phyloP scores from a whole-genome alignment of 2,113 vertebrate genomes.

The Sphaerodactylus townsendi region DNA sequence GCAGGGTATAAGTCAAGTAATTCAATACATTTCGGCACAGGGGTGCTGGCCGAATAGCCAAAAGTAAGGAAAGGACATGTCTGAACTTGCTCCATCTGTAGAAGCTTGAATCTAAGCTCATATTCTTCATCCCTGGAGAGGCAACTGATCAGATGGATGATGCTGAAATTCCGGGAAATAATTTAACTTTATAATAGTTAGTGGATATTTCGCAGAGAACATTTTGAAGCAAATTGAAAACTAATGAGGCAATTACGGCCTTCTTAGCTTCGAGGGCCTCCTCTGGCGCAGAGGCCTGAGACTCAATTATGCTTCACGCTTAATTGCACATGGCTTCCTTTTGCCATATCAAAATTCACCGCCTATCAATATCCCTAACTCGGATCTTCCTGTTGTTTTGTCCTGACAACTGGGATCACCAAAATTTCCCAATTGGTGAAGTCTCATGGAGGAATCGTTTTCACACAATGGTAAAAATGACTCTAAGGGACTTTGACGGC shows the following conservation, averaged over 20 bases:
- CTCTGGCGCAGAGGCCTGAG: background rate
- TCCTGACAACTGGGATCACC: background rate
- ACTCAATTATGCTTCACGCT: constrained; percentile 3
- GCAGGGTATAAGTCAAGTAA: too few relatives aligned
- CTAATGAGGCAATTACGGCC: constrained; percentile 5
- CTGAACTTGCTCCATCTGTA: too few relatives aligned
- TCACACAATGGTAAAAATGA: background rate
- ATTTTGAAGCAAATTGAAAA: background rate
- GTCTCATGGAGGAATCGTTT: background rate
- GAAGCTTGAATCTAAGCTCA: too few relatives aligned
- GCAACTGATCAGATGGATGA: background rate
- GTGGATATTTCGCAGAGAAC: background rate
- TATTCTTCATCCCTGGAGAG: background rate
- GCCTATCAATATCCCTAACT: background rate
- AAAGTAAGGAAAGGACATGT: too few relatives aligned
- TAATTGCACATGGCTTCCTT: constrained; percentile 6
- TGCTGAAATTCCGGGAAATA: background rate
- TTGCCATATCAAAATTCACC: background rate
- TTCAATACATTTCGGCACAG: too few relatives aligned
- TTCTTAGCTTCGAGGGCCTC: background rate
- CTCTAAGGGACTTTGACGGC: too few relatives aligned
- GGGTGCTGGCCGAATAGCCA: too few relatives aligned
- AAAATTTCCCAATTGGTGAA: background rate
- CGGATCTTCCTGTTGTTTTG: background rate
- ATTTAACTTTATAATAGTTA: background rate